Conservation (phyloP, 2,113 vertebrate species). For the Noturus placidus region DNA sequence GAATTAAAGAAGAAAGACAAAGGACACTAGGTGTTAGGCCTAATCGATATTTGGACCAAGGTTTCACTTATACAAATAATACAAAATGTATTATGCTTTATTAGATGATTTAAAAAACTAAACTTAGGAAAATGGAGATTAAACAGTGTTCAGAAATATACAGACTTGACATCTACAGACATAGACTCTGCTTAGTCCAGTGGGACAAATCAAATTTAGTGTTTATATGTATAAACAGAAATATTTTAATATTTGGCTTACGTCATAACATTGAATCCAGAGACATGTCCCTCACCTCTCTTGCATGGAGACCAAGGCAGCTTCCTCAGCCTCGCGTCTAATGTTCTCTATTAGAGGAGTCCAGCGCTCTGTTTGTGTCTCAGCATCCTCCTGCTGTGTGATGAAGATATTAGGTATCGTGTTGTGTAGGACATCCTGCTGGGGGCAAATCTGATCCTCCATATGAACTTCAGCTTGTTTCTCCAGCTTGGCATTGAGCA, state of each 20-base stretch:
- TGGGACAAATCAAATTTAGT: not conserved
- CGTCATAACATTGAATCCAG: not conserved
- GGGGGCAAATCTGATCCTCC: conserved; percentile 3
- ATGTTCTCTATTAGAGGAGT: conserved; percentile 48
- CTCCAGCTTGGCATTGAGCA: not conserved
- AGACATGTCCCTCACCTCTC: conserved; percentile 58
- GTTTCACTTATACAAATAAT: not conserved
- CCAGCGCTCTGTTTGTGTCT: conserved; percentile 50
- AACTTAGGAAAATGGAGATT: not conserved
- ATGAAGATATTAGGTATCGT: conserved; percentile 4
- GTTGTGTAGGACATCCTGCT: conserved; percentile 21
- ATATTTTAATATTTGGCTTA: not conserved
- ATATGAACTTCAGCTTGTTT: not conserved
- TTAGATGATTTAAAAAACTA: not conserved
- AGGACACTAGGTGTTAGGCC: not conserved
- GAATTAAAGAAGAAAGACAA: not conserved
- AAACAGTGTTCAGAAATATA: not conserved
- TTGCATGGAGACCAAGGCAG: conserved; percentile 55
- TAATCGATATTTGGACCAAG: not conserved
- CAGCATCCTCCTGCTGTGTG: conserved; percentile 49
- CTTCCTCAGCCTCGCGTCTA: conserved; percentile 57
- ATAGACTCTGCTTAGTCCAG: not conserved
- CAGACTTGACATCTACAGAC: not conserved
- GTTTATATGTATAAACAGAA: not conserved
- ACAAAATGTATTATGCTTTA: not conserved